A percentile compares a stretch with the other conserved stretches of the same genome.
Evolutionary conservation across 1,140 invertebrate species (phyloP).

Genomic region (Macrobrachium nipponense): DNA sequence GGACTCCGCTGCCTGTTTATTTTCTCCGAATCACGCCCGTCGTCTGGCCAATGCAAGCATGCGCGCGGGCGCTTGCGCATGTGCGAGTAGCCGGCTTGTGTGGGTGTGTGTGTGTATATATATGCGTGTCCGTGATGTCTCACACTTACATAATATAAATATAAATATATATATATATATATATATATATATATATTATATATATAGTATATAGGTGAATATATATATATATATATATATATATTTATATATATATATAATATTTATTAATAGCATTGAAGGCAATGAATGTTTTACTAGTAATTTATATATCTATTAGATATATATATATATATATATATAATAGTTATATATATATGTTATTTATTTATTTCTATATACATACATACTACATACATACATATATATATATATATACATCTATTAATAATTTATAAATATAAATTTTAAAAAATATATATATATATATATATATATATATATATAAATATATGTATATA

Average conservation of each 20-base stretch:
- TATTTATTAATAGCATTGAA: no score
- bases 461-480: conserved; percentile 16
- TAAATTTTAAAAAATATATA: neutral
- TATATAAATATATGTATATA: neutral
- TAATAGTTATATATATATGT: no score
- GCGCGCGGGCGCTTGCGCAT: neutral
- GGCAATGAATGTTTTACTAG: no score
- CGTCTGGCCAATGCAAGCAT: no score
- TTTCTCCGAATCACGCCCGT: no score
- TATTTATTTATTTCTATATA: no score
- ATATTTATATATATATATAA: no score
- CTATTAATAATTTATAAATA: neutral
- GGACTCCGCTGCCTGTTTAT: no score
- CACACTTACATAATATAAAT: neutral
- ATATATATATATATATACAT: neutral
- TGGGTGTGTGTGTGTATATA: neutral
- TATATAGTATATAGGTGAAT: no score
- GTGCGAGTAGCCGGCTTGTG: neutral
- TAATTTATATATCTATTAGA: neutral
- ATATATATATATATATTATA: neutral
- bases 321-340: neutral
- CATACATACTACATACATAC: neutral
- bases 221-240: no score
- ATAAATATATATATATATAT: conserved; percentile 3
- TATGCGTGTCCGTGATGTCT: neutral